Base-by-base conservation (phyloP, 2,797 vertebrate species). In the Sarcoramphus papa region DNA sequence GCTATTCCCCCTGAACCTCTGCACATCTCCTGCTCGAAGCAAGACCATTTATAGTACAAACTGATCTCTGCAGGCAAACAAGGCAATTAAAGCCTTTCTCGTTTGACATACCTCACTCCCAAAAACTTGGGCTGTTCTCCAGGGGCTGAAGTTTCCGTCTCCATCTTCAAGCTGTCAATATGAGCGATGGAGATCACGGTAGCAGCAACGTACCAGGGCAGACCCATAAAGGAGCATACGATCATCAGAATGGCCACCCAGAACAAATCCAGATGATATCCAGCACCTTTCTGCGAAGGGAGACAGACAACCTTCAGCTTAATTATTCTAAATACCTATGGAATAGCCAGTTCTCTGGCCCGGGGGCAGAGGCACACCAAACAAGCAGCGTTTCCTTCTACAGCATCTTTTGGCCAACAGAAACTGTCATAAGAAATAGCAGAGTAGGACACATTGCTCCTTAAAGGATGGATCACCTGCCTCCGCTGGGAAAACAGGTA, bases 131-230 rank as follows among this genome's bases (percentile, higher is more conserved):
- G 99, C 94, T 99, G 99, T 56, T 99, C 99, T 75, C 99, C 99
- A 2, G 99, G 99, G 37, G 99, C 99, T 5, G 99, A 99, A 0
- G 99, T 99, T 92, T 99, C 99, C 0, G 99, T 99, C 96, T 99
- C 99, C 99, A 99, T 99, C 98, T 99, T 99, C 97, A 99, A 97
- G 96, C 99, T 99, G 98, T 99, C 99, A 1, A 99, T 99, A 97
- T 99, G 99, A 65, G 99, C 99, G 4, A 99, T 99, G 80, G 99
- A 99, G 97, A 99, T 99, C 57, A 99, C 99, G 0, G 99, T 99
- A 53, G 99, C 99, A 25, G 99, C 99, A 63, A 99, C 99, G 0
- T 99, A 99, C 99, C 99, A 99, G 0, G 99, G 99, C 72, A 99
- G 98, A 24, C 98, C 99, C 99, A 99, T 99, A 90, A 99, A 99